Percentiles rank a stretch among this genome's conserved stretches.
phyloP scores from a whole-genome alignment of 2,888 invertebrate species.

The Ditylenchus weischeri region DNA sequence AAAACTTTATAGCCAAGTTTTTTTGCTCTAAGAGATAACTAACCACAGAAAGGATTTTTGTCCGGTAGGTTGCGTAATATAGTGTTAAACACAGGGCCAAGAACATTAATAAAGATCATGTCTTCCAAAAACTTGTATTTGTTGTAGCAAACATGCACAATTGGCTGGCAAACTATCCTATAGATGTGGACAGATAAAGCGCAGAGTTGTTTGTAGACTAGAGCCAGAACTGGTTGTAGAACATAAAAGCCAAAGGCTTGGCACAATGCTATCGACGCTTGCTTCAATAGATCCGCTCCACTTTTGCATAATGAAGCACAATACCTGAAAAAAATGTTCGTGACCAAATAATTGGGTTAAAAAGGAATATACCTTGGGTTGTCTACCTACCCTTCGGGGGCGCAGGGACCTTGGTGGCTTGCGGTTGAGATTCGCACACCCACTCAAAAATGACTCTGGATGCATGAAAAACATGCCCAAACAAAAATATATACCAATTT shows the following conservation, averaged over 20 bases:
- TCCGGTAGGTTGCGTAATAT: conserved; percentile 52
- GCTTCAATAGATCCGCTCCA: conserved; percentile 19
- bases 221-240: conserved; percentile 45
- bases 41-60: conserved; percentile 49
- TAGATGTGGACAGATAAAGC: conserved; percentile 28
- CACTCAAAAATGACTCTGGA: too few relatives aligned
- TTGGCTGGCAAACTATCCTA: conserved; percentile 29
- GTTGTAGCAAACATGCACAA: conserved; percentile 26
- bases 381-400: too few relatives aligned
- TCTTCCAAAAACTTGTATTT: conserved; percentile 44
- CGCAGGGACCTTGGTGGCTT: too few relatives aligned
- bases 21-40: too few relatives aligned
- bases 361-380: too few relatives aligned
- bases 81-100: conserved; percentile 48
- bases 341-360: background rate
- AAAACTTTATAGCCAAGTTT: too few relatives aligned
- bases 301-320: background rate
- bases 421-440: too few relatives aligned
- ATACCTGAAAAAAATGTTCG: conserved; percentile 7
- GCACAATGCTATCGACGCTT: conserved; percentile 13
- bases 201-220: conserved; percentile 26
- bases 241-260: conserved; percentile 41
- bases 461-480: too few relatives aligned
- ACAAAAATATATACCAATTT: background rate
- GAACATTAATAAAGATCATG: conserved; percentile 43